Conservation (phyloP, 2,113 vertebrate genomes). For the Anser brachyrhynchus region DNA sequence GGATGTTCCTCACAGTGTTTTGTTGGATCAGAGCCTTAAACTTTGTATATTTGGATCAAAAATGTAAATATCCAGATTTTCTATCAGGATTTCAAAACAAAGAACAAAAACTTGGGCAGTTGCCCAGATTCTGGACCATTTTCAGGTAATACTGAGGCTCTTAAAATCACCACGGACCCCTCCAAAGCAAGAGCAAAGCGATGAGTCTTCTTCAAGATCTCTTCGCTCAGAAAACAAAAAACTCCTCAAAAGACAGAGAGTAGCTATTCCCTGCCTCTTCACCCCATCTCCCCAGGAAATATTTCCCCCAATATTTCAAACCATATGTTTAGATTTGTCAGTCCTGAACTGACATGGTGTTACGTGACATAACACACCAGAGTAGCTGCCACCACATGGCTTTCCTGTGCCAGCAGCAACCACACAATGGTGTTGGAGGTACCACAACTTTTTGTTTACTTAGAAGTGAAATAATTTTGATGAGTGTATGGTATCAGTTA, state of each 20-base stretch:
- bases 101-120: background rate
- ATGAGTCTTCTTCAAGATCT: background rate
- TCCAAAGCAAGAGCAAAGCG: background rate
- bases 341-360: background rate
- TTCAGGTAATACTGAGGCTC: background rate
- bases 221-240: background rate
- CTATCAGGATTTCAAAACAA: background rate
- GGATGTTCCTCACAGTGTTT: background rate
- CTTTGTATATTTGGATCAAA: background rate
- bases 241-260: background rate
- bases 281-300: background rate
- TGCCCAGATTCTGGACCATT: background rate
- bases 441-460: slow-evolving; percentile 49
- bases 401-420: background rate
- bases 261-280: background rate
- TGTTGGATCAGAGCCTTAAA: background rate
- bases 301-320: background rate
- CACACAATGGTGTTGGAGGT: slow-evolving; percentile 45
- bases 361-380: background rate
- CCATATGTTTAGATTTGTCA: background rate
- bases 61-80: background rate
- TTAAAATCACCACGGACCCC: background rate
- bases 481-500: slow-evolving; percentile 52
- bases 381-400: slow-evolving; percentile 1
- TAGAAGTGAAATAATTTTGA: slow-evolving; percentile 10